These are phyloP conservation scores for silkworm (Bombyx mori) DNA, from an alignment of 1,140 invertebrate species.

Conservation along the genomic window DNA sequence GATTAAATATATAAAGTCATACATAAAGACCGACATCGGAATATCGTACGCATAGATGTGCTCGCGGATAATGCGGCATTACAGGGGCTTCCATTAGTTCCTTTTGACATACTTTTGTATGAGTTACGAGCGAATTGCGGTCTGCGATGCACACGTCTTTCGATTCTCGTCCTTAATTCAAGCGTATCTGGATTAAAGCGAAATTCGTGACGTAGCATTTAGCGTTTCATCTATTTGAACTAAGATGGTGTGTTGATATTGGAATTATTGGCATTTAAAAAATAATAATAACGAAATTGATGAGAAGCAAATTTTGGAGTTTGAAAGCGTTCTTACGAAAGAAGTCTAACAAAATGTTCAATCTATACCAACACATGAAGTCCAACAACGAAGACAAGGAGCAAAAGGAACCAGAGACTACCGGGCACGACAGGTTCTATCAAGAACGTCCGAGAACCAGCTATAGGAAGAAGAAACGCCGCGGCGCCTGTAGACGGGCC, in stretches of 20 bases:
- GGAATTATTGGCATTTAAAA: not conserved
- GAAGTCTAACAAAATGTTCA: constrained; percentile 76
- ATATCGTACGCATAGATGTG: constrained; percentile 8
- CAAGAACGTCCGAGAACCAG: constrained; percentile 75
- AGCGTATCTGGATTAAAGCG: not conserved
- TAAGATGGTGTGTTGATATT: not conserved
- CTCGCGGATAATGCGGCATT: constrained; percentile 33
- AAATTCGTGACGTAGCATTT: not conserved
- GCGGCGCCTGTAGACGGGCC: constrained; percentile 73
- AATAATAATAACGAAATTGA: constrained; percentile 4
- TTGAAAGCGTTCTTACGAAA: constrained; percentile 19
- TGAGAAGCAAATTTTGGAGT: constrained; percentile 26
- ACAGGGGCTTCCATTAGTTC: constrained; percentile 54
- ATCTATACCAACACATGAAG: constrained; percentile 81
- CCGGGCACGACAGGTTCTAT: constrained; percentile 83
- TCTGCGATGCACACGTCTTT: constrained; percentile 4
- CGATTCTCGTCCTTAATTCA: constrained; percentile 5
- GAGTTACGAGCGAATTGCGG: constrained; percentile 10
- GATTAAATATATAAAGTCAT: constrained; percentile 26
- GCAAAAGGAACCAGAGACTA: constrained; percentile 75
- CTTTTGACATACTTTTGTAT: constrained; percentile 31
- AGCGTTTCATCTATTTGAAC: not conserved
- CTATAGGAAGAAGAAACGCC: constrained; percentile 71
- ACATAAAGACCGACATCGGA: constrained; percentile 16
- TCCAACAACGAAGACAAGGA: constrained; percentile 74